Evolutionary conservation across 2,888 invertebrate genomes (phyloP).

Genomic region (Eupeodes latifasciatus): DNA sequence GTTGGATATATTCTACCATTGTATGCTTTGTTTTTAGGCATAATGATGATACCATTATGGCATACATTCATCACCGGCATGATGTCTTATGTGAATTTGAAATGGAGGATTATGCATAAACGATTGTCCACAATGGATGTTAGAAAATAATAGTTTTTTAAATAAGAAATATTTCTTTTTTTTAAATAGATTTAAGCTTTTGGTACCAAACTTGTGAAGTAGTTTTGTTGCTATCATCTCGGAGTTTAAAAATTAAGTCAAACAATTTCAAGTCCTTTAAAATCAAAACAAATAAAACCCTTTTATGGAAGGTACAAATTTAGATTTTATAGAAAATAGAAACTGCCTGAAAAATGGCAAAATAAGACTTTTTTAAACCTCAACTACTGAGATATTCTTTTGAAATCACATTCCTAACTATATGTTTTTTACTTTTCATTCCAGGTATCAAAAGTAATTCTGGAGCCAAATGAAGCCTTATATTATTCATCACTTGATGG

Average conservation of each 20-base stretch:
- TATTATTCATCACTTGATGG: neutral
- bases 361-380: no score
- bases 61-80: slow-evolving; percentile 80
- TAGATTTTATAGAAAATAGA: no score
- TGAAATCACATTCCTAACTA: neutral
- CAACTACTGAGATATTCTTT: no score
- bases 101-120: slow-evolving; percentile 78
- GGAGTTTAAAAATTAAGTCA: no score
- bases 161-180: no score
- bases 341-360: no score
- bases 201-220: no score
- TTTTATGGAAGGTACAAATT: no score
- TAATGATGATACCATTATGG: slow-evolving; percentile 80
- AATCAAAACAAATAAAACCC: no score
- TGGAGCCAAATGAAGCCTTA: slow-evolving; percentile 17
- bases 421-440: neutral
- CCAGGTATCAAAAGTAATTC: slow-evolving; percentile 47
- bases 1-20: slow-evolving; percentile 77
- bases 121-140: slow-evolving; percentile 79
- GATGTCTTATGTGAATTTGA: slow-evolving; percentile 80
- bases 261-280: no score
- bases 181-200: no score
- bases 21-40: slow-evolving; percentile 78
- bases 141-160: slow-evolving; percentile 48
- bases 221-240: no score